Percentiles rank a stretch among this genome's conserved stretches.
Conservation (phyloP, 2,888 invertebrate genomes). For the Melanargia galathea region DNA sequence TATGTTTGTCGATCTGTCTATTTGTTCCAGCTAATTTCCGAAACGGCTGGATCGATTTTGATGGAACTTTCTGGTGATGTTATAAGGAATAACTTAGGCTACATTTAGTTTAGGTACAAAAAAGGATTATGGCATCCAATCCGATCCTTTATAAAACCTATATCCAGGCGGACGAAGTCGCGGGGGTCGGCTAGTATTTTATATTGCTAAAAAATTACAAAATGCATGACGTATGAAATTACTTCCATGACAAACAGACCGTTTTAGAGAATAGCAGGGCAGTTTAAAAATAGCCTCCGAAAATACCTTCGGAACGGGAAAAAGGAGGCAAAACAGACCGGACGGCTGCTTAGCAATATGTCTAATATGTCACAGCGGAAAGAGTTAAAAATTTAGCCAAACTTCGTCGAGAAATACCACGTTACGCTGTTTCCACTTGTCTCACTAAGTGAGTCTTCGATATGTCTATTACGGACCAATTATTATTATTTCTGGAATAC, state of each 20-base stretch:
- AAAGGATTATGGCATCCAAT: too few species aligned
- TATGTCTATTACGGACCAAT: slow-evolving; percentile 28
- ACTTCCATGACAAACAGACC: background rate
- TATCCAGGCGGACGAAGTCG: too few species aligned
- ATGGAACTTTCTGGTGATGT: too few species aligned
- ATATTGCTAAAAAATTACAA: background rate
- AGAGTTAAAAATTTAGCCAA: slow-evolving; percentile 46
- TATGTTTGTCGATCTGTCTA: too few species aligned
- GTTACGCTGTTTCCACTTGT: slow-evolving; percentile 29
- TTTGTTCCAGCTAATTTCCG: too few species aligned
- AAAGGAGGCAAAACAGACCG: slow-evolving; percentile 14
- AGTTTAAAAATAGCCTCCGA: slow-evolving; percentile 11
- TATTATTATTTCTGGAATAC: slow-evolving; percentile 26
- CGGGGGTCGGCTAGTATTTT: too few species aligned
- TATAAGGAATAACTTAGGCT: too few species aligned
- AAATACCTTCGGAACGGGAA: slow-evolving; percentile 16
- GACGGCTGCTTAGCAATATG: slow-evolving; percentile 33
- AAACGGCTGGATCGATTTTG: too few species aligned
- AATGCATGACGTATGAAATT: background rate
- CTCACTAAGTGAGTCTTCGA: slow-evolving; percentile 34
- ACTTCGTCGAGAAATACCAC: slow-evolving; percentile 30
- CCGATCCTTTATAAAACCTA: too few species aligned
- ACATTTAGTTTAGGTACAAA: too few species aligned
- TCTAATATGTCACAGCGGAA: slow-evolving; percentile 53
- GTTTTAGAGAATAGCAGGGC: background rate